phyloP scores from a whole-genome alignment of 92 coral and sea anemone species.

The Parazoanthus atlanticus region DNA sequence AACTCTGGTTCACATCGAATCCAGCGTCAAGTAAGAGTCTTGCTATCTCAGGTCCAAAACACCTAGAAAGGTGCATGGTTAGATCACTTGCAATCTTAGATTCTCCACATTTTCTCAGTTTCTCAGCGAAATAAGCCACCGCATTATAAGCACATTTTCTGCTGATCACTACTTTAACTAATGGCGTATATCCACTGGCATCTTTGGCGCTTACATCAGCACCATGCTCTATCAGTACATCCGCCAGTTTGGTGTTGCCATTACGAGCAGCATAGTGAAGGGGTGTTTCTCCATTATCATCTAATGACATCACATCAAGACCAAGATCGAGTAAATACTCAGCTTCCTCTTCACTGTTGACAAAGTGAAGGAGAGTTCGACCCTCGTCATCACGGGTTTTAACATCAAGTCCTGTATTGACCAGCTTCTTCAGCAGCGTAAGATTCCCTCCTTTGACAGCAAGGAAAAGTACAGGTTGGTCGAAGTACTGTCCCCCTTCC shows the following conservation, averaged over 20 bases:
- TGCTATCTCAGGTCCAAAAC: too few species aligned
- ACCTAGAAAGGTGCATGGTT: too few species aligned
- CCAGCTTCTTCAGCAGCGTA: neutral
- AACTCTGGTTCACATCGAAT: too few species aligned
- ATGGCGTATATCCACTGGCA: slow-evolving; percentile 11
- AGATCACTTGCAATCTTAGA: too few species aligned
- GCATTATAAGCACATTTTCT: neutral
- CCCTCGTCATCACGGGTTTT: slow-evolving; percentile 1
- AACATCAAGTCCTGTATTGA: neutral
- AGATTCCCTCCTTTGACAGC: slow-evolving; percentile 25
- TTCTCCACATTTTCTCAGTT: too few species aligned
- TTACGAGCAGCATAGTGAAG: slow-evolving; percentile 29
- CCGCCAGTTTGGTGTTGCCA: slow-evolving; percentile 25
- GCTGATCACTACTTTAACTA: slow-evolving; percentile 6
- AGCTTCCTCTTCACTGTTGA: slow-evolving; percentile 11
- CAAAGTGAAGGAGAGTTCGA: slow-evolving; percentile 41
- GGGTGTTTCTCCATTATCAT: slow-evolving; percentile 5
- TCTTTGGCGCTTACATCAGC: slow-evolving; percentile 13
- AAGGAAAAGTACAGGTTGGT: slow-evolving; percentile 10
- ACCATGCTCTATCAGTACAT: slow-evolving; percentile 29
- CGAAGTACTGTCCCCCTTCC: neutral
- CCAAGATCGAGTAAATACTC: slow-evolving; percentile 14
- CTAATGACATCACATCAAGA: slow-evolving; percentile 24
- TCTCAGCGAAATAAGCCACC: too few species aligned
- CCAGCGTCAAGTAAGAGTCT: too few species aligned